Evolutionary conservation across 2,888 invertebrate species (phyloP).

Genomic region (Gibbula magus): DNA sequence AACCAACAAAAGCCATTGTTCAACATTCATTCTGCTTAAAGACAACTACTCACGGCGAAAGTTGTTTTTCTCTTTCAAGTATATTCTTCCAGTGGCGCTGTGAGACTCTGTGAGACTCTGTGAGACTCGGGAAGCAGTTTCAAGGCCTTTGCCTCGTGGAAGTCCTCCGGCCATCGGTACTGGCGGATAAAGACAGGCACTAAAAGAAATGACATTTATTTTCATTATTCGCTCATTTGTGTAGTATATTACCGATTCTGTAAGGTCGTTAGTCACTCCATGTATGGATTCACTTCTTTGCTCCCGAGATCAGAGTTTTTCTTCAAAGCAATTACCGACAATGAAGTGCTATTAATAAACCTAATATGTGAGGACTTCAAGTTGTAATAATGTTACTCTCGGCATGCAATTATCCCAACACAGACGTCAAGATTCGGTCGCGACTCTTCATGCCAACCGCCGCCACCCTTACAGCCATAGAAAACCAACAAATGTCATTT

Average conservation of each 20-base stretch:
- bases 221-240: slow-evolving; percentile 6
- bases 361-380: slow-evolving; percentile 1
- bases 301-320: slow-evolving; percentile 14
- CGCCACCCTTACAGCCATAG: not conserved
- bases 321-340: slow-evolving; percentile 21
- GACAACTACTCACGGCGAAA: too few species aligned
- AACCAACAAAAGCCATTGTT: too few species aligned
- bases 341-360: slow-evolving; percentile 22
- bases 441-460: not conserved
- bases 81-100: too few species aligned
- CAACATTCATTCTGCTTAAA: too few species aligned
- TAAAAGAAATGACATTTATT: slow-evolving; percentile 22
- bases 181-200: not conserved
- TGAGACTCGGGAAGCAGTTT: too few species aligned
- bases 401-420: slow-evolving; percentile 3
- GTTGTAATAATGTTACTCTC: slow-evolving; percentile 9
- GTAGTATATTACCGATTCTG: not conserved
- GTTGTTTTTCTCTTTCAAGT: too few species aligned
- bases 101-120: too few species aligned
- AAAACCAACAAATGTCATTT: slow-evolving; percentile 16
- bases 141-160: too few species aligned
- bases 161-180: not conserved
- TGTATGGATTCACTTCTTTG: slow-evolving; percentile 13
- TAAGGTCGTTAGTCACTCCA: not conserved
- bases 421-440: slow-evolving; percentile 14